These are phyloP conservation scores for Torymus aiolomorphi DNA, from an alignment of 2,888 invertebrate species.

Conservation along the genomic window DNA sequence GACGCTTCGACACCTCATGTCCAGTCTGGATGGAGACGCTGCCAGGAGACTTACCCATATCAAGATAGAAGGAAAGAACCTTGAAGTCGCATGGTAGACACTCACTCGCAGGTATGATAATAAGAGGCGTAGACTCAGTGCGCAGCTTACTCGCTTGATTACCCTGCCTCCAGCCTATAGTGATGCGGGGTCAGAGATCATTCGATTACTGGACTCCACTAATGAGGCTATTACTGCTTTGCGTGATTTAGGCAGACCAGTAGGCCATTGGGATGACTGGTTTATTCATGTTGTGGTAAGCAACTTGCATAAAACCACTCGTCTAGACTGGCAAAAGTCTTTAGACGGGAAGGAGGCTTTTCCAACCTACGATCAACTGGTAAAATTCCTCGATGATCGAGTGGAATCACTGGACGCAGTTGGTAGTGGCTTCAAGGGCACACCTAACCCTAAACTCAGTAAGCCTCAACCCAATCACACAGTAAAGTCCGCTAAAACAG, in stretches of 20 bases:
- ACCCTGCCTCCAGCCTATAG: background rate
- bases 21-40: background rate
- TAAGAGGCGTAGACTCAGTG: background rate
- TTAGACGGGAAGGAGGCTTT: background rate
- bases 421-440: background rate
- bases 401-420: background rate
- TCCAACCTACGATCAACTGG: background rate
- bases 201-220: background rate
- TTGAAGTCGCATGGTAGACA: slow-evolving; percentile 2
- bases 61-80: background rate
- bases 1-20: background rate
- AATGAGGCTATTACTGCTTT: background rate
- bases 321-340: background rate
- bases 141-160: background rate
- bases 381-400: background rate
- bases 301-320: background rate
- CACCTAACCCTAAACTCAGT: background rate
- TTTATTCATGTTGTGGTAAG: background rate
- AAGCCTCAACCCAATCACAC: background rate
- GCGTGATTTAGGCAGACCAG: background rate
- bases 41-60: background rate
- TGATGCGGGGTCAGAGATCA: background rate
- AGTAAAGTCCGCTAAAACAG: background rate
- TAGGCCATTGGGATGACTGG: background rate
- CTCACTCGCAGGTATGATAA: background rate